A percentile compares a stretch with the other conserved stretches of the same genome.
Evolutionary conservation across 2,888 invertebrate genomes (phyloP).

Genomic region (Cephalotes varians): DNA sequence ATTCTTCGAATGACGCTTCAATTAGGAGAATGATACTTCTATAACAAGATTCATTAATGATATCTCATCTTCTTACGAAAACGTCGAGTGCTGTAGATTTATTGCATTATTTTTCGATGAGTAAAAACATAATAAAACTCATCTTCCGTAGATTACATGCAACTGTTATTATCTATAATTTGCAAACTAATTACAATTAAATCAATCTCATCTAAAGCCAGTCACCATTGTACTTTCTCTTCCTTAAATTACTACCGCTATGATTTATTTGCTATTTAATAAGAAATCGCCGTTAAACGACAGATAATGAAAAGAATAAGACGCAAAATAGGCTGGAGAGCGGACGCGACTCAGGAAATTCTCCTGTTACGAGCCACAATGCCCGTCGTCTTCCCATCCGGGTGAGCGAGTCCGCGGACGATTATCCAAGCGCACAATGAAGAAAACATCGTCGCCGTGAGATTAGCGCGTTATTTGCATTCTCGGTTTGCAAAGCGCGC

Average conservation of each 20-base stretch:
- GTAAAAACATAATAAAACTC: not conserved
- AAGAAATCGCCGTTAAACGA: not conserved
- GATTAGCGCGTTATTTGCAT: conserved; percentile 66
- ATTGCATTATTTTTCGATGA: too few relatives aligned
- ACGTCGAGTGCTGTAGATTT: too few relatives aligned
- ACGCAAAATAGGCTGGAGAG: not conserved
- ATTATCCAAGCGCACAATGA: conserved; percentile 46
- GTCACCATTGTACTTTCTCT: not conserved
- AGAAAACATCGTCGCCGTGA: conserved; percentile 55
- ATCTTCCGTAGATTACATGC: not conserved
- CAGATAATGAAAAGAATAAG: not conserved
- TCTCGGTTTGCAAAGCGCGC: conserved; percentile 39
- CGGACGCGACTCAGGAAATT: conserved; percentile 12
- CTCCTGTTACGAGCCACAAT: conserved; percentile 22
- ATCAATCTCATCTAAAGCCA: not conserved
- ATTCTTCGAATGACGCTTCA: too few relatives aligned
- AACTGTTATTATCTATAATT: not conserved
- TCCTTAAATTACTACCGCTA: not conserved
- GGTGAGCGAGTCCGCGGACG: conserved; percentile 24
- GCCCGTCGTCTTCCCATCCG: conserved; percentile 37
- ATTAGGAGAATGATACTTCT: too few relatives aligned
- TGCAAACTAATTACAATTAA: not conserved
- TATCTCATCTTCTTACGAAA: too few relatives aligned
- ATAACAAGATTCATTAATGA: too few relatives aligned
- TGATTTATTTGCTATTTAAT: not conserved